These are phyloP conservation scores for Benitochromis conjunctus DNA, from an alignment of 2,113 vertebrate species.

Conservation along the genomic window DNA sequence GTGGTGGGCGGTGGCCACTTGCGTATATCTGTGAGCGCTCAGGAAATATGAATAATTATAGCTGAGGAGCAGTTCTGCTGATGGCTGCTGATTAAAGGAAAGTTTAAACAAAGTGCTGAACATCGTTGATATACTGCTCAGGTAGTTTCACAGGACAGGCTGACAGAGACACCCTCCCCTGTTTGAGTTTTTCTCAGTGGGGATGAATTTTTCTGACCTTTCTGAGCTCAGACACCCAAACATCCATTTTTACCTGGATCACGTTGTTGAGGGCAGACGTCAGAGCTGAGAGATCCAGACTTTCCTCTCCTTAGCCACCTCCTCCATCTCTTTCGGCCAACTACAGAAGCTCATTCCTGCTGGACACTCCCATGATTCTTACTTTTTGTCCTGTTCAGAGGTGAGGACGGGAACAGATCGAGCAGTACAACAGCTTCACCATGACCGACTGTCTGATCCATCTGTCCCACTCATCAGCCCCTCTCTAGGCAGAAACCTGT, in stretches of 20 bases:
- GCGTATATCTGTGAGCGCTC: neutral
- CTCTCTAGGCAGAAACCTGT: neutral
- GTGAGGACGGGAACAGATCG: neutral
- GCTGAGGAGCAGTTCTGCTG: neutral
- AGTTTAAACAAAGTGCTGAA: neutral
- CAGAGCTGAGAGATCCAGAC: neutral
- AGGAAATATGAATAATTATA: neutral
- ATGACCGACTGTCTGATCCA: neutral
- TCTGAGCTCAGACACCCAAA: neutral
- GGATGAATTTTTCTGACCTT: neutral
- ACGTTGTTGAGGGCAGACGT: neutral
- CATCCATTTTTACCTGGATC: neutral
- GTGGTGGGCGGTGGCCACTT: neutral
- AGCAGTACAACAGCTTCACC: neutral
- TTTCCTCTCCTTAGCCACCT: neutral
- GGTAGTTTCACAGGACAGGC: neutral
- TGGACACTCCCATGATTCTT: neutral
- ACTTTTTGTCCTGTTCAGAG: neutral
- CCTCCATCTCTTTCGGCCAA: accelerated
- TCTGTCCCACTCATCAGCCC: neutral
- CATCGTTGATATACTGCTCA: accelerated
- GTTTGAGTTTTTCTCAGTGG: neutral
- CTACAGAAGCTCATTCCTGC: accelerated
- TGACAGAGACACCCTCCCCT: neutral
- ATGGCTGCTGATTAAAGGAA: neutral